Percentiles rank a stretch among this genome's conserved stretches.
These are phyloP conservation scores for Stichopus chloronotus DNA, from an alignment of 35 echinoderm and acorn worm genomes.

Conservation along the genomic window DNA sequence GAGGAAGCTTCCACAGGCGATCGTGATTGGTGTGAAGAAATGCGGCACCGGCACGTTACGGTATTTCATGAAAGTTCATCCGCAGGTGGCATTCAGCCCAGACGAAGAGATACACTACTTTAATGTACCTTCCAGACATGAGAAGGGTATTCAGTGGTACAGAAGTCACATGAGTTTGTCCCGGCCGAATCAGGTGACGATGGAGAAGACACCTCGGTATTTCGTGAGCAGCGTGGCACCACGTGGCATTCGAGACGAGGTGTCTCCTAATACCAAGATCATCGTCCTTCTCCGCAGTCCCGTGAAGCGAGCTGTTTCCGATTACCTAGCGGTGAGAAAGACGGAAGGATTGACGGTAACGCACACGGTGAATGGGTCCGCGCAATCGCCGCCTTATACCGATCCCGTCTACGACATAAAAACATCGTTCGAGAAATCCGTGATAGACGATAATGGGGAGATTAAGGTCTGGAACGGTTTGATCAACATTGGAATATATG, in stretches of 20 bases:
- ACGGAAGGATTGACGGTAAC: background rate
- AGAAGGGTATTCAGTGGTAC: slow-evolving; percentile 75
- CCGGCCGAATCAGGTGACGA: slow-evolving; percentile 56
- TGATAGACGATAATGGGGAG: slow-evolving; percentile 59
- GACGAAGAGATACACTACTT: slow-evolving; percentile 62
- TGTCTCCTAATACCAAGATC: slow-evolving; percentile 58
- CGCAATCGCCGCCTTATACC: slow-evolving; percentile 26
- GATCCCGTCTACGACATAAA: slow-evolving; percentile 59
- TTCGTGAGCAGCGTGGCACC: slow-evolving; percentile 65
- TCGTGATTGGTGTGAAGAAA: slow-evolving; percentile 74
- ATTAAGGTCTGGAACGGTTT: slow-evolving; percentile 60
- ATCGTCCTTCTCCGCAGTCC: slow-evolving; percentile 73
- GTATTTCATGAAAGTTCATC: slow-evolving; percentile 68
- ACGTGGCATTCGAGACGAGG: slow-evolving; percentile 33
- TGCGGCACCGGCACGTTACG: slow-evolving; percentile 62
- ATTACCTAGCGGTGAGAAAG: slow-evolving; percentile 53
- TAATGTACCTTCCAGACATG: slow-evolving; percentile 35
- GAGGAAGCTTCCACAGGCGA: slow-evolving; percentile 56
- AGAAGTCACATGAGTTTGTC: slow-evolving; percentile 57
- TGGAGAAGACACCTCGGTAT: slow-evolving; percentile 78
- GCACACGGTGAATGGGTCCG: background rate
- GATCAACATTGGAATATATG: slow-evolving; percentile 73
- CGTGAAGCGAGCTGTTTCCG: slow-evolving; percentile 66
- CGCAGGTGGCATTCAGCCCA: slow-evolving; percentile 44
- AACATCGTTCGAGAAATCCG: slow-evolving; percentile 64